These are phyloP conservation scores for Metridium senile DNA, from an alignment of 92 coral and sea anemone species.

Conservation along the genomic window DNA sequence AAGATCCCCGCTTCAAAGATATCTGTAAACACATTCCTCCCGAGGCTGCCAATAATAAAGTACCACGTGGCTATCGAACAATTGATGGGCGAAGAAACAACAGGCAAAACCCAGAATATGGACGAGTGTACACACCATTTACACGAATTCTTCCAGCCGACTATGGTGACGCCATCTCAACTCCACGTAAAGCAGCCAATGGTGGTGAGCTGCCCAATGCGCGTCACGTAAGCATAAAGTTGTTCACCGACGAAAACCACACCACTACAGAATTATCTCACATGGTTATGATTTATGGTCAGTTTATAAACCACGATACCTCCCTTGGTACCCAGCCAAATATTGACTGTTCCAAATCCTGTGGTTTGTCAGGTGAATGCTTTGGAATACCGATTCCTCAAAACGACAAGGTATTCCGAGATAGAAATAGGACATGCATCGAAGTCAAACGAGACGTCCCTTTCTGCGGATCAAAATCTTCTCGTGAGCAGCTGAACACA, in stretches of 20 bases:
- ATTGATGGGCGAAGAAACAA: constrained; percentile 46
- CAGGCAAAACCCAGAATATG: neutral
- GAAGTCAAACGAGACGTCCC: constrained; percentile 37
- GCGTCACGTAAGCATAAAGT: constrained; percentile 22
- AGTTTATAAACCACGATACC: constrained; percentile 38
- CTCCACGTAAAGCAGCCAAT: constrained; percentile 25
- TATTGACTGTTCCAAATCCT: neutral
- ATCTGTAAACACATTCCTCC: neutral
- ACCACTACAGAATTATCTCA: constrained; percentile 14
- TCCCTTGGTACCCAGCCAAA: constrained; percentile 14
- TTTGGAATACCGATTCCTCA: constrained; percentile 46
- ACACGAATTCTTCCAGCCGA: constrained; percentile 41
- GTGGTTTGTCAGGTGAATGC: constrained; percentile 21
- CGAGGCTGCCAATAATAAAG: neutral
- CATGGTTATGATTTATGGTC: constrained; percentile 60
- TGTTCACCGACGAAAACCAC: constrained; percentile 4
- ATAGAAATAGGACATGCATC: constrained; percentile 19
- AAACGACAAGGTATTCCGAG: constrained; percentile 22
- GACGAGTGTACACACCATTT: constrained; percentile 37
- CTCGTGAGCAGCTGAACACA: constrained; percentile 54
- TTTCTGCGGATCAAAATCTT: neutral
- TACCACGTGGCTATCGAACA: constrained; percentile 19
- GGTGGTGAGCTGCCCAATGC: constrained; percentile 32
- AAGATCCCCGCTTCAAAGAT: neutral
- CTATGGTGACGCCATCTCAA: constrained; percentile 37